phyloP scores from a whole-genome alignment of 2,888 invertebrate species.

The Hylaea fasciaria region DNA sequence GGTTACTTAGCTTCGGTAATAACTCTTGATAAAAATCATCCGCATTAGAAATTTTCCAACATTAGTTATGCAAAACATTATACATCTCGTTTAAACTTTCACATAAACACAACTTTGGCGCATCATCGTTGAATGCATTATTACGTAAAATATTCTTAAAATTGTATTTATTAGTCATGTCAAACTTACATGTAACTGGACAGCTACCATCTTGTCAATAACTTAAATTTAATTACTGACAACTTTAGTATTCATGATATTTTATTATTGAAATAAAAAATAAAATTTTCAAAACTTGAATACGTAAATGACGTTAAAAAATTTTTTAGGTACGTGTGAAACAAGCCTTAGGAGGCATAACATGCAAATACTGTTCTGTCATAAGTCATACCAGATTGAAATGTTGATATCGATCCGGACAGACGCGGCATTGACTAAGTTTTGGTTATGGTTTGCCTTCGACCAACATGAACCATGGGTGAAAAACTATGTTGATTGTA shows the following conservation, averaged over 20 bases:
- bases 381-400: slow-evolving; percentile 31
- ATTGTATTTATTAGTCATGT: slow-evolving; percentile 4
- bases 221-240: slow-evolving; percentile 1
- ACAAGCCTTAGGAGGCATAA: slow-evolving; percentile 10
- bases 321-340: slow-evolving; percentile 11
- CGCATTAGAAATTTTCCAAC: neutral
- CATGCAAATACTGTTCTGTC: slow-evolving; percentile 28
- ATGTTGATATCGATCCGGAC: slow-evolving; percentile 18
- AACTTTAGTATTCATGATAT: too few relatives aligned
- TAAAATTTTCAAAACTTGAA: too few relatives aligned
- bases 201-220: neutral
- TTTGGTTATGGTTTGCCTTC: neutral
- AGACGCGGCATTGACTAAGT: slow-evolving; percentile 19
- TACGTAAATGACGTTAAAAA: too few relatives aligned
- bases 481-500: slow-evolving; percentile 5
- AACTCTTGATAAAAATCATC: neutral
- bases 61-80: slow-evolving; percentile 14
- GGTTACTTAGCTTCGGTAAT: too few relatives aligned
- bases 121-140: slow-evolving; percentile 12
- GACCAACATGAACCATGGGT: neutral
- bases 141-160: slow-evolving; percentile 2
- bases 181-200: neutral
- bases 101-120: slow-evolving; percentile 8
- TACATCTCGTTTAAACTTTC: slow-evolving; percentile 16
- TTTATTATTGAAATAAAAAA: too few relatives aligned